Evolutionary conservation across 2,113 vertebrate genomes (phyloP).

Genomic region (Petaurus breviceps): DNA sequence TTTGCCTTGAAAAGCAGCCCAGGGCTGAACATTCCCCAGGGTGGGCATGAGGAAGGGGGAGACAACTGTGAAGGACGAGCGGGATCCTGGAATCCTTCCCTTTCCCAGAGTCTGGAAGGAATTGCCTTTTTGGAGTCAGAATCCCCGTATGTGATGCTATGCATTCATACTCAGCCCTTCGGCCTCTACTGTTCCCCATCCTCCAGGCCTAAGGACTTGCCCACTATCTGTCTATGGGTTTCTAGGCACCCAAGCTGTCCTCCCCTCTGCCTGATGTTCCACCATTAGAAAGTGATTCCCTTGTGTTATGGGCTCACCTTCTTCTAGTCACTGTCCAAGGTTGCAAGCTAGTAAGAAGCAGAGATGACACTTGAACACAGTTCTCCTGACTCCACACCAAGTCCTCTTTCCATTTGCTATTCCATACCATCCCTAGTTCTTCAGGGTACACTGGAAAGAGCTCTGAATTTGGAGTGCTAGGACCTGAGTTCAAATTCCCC

Average conservation of each 20-base stretch:
- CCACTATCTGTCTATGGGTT: background rate
- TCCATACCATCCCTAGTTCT: background rate
- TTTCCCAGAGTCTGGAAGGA: background rate
- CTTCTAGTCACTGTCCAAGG: background rate
- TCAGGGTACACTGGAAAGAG: background rate
- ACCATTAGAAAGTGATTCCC: background rate
- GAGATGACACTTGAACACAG: background rate
- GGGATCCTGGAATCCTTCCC: background rate
- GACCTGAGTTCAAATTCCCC: background rate
- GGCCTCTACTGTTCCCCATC: background rate
- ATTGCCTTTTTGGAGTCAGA: background rate
- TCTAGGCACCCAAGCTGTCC: background rate
- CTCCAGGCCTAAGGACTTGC: background rate
- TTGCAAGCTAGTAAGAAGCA: background rate
- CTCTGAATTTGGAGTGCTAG: background rate
- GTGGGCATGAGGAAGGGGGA: background rate
- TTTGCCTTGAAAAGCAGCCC: constrained; percentile 1
- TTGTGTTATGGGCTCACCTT: background rate
- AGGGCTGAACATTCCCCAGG: background rate
- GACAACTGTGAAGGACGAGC: background rate
- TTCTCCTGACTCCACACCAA: background rate
- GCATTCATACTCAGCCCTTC: background rate
- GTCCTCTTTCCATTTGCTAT: background rate
- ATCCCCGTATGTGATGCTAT: background rate
- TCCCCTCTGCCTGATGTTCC: background rate